phyloP scores from a whole-genome alignment of 2,113 vertebrate genomes.

The Indicator maculatus region DNA sequence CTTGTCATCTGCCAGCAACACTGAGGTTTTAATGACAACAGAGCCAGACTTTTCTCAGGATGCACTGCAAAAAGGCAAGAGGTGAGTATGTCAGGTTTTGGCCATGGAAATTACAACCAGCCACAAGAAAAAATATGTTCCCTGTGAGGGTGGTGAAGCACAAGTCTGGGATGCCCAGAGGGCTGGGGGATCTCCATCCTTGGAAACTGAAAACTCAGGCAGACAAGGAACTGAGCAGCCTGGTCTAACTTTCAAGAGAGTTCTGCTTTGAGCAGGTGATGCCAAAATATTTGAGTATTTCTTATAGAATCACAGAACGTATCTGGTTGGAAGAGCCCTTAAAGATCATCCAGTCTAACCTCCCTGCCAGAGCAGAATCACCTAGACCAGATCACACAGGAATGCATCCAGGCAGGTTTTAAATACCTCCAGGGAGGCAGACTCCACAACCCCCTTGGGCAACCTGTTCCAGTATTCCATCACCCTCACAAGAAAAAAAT shows the following conservation, averaged over 20 bases:
- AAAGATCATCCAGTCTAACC: too few relatives aligned
- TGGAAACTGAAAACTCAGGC: not conserved
- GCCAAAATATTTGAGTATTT: not conserved
- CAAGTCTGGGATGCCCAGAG: not conserved
- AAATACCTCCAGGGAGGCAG: too few relatives aligned
- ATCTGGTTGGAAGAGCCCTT: too few relatives aligned
- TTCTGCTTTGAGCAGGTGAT: not conserved
- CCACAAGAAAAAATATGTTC: rapidly evolving
- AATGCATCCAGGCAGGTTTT: too few relatives aligned
- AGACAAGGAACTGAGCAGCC: not conserved
- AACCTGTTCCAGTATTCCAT: too few relatives aligned
- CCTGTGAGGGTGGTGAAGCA: not conserved
- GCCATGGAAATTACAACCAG: not conserved
- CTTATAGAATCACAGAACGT: not conserved
- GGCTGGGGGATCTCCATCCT: not conserved
- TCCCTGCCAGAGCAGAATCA: too few relatives aligned
- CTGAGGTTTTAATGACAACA: not conserved
- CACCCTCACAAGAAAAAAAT: too few relatives aligned
- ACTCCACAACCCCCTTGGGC: too few relatives aligned
- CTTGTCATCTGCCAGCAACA: not conserved
- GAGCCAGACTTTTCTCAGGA: not conserved
- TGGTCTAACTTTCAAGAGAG: not conserved
- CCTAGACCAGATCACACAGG: too few relatives aligned
- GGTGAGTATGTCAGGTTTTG: not conserved
- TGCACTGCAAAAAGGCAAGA: not conserved